Evolutionary conservation across 2,113 vertebrate genomes (phyloP), one percentile per base, ranked within the genome.

Genomic region (Anoura caudifer): DNA sequence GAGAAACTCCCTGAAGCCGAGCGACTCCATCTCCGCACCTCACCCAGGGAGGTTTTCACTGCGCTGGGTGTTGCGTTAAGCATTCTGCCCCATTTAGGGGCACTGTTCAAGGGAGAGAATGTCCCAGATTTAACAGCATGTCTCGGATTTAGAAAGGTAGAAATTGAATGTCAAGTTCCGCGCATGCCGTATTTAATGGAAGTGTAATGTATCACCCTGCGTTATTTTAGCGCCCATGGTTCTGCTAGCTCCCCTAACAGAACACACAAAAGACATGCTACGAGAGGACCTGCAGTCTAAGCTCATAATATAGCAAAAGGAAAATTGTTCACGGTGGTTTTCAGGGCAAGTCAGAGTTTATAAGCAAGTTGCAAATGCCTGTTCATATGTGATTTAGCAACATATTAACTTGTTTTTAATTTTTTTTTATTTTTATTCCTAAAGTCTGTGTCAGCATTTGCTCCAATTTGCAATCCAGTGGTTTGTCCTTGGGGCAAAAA

Each of bases 401-500:
- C 95, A 65, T 90, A 24, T 87, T 87, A 91, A 84, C n/a, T 75
- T 91, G 41, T 43, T 83, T 77, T 69, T 65, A 38, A 31, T 87
- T 59, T 76, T 77, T 20, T 77, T 17, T 16, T 96, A 10, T 59
- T 59, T 56, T 8, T 54, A 52, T 98, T 97, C 96, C 75, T 89
- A 7, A 89, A 96, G 99, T 98, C 99, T 0, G 99, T 99, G 16
- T 99, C 99, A 0, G 99, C 99, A 1, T 99, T 99, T 95, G 99
- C 99, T 90, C 99, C 99, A 85, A 99, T 99, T 98, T 99, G 99
- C 98, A 99, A 99, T 98, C 99, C 99, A 0, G 69, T 99, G 65
- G 99, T 99, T 98, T 99, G 99, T 93, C 98, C 99, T 50, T 99
- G 99, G 99, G 99, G 99, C 31, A 99, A 99, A 98, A 99, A 99